phyloP scores from a whole-genome alignment of 2,888 invertebrate genomes.

The Orchesellides sinensis region DNA sequence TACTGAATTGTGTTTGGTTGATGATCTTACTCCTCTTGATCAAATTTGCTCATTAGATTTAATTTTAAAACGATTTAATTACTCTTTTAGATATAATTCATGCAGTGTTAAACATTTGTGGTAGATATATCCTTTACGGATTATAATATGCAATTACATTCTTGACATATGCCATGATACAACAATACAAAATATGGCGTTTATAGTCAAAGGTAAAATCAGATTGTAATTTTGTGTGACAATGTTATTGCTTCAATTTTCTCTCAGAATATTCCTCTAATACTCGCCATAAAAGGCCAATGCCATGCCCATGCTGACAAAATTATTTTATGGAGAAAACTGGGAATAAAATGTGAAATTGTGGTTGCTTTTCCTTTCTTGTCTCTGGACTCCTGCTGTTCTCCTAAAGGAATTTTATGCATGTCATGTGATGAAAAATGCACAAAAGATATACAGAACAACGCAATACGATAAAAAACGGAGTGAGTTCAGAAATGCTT shows the following conservation, averaged over 20 bases:
- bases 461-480: conserved; percentile 55
- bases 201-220: no score
- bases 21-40: no score
- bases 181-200: no score
- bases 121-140: no score
- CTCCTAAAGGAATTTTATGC: conserved; percentile 67
- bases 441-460: conserved; percentile 32
- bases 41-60: no score
- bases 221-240: no score
- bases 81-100: no score
- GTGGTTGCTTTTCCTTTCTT: conserved; percentile 51
- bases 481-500: conserved; percentile 60
- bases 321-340: conserved; percentile 41
- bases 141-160: no score
- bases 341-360: conserved; percentile 53
- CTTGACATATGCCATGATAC: no score
- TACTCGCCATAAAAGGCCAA: not conserved
- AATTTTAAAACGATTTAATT: no score
- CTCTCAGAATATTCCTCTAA: not conserved
- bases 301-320: conserved; percentile 61
- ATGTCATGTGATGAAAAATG: conserved; percentile 65
- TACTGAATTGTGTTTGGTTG: no score
- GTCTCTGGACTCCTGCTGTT: conserved; percentile 55
- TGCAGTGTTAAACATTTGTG: no score
- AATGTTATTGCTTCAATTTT: conserved; percentile 24